phyloP scores from a whole-genome alignment of 2,888 invertebrate genomes.

The Ormia ochracea region DNA sequence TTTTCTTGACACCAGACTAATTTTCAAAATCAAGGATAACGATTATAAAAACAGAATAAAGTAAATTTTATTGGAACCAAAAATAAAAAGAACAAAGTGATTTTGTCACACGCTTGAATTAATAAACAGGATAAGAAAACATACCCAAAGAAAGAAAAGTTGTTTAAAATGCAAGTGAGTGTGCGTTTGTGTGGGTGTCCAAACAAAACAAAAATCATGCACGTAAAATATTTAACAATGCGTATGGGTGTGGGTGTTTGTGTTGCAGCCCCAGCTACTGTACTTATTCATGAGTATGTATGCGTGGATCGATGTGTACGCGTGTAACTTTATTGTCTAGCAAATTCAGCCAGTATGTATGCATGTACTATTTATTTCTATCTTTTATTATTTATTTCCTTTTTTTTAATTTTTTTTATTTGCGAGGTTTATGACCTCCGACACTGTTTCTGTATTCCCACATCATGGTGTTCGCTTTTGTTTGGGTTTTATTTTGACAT shows the following conservation, averaged over 20 bases:
- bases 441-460: conserved; percentile 57
- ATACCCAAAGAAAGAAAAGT: conserved; percentile 17
- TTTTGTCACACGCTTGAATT: conserved; percentile 23
- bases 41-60: not conserved
- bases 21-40: conserved; percentile 5
- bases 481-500: conserved; percentile 4
- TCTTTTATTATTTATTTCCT: conserved; percentile 2
- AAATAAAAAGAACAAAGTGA: not conserved
- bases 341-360: conserved; percentile 4
- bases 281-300: no score
- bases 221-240: not conserved
- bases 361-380: not conserved
- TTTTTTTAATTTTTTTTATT: not conserved
- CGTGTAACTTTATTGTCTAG: conserved; percentile 15
- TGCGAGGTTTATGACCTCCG: conserved; percentile 69
- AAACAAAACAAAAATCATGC: no score
- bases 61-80: not conserved
- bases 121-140: not conserved
- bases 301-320: not conserved
- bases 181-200: no score
- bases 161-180: no score
- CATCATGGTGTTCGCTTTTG: not conserved
- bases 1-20: conserved; percentile 25
- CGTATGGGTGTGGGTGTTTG: not conserved
- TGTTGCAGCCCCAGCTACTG: not conserved